Conservation (phyloP, 2,888 invertebrate species). For the Drosophila phalerata region DNA sequence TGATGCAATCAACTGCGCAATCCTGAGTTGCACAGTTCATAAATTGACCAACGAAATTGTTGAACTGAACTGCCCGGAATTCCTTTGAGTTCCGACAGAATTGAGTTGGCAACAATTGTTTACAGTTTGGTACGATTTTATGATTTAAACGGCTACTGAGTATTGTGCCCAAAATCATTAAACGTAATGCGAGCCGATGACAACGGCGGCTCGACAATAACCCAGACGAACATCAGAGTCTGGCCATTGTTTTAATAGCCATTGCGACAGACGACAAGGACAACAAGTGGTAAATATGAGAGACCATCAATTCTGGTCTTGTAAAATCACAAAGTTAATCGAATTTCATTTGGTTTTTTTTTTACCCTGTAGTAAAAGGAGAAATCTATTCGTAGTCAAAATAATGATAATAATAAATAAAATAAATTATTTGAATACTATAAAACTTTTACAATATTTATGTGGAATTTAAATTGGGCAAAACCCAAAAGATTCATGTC, state of each 20-base stretch:
- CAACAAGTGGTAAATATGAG: slow-evolving; percentile 48
- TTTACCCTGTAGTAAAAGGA: slow-evolving; percentile 1
- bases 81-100: background rate
- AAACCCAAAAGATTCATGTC: too few relatives aligned
- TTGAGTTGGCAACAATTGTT: background rate
- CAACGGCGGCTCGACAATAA: slow-evolving; percentile 30
- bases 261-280: slow-evolving; percentile 20
- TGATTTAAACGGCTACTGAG: slow-evolving; percentile 16
- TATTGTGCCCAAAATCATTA: slow-evolving; percentile 31
- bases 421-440: too few relatives aligned
- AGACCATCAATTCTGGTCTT: slow-evolving; percentile 25
- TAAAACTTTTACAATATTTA: too few relatives aligned
- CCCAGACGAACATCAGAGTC: slow-evolving; percentile 22
- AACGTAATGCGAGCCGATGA: slow-evolving; percentile 38
- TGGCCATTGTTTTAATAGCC: slow-evolving; percentile 39
- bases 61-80: background rate
- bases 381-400: background rate
- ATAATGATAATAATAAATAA: too few relatives aligned
- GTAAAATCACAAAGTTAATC: slow-evolving; percentile 30
- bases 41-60: slow-evolving; percentile 15
- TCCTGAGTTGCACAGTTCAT: slow-evolving; percentile 34
- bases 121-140: background rate
- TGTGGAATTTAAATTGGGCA: too few relatives aligned
- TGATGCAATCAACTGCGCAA: slow-evolving; percentile 35
- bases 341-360: slow-evolving; percentile 36